phyloP scores from a whole-genome alignment of 2,113 vertebrate genomes.

The Indicator maculatus region DNA sequence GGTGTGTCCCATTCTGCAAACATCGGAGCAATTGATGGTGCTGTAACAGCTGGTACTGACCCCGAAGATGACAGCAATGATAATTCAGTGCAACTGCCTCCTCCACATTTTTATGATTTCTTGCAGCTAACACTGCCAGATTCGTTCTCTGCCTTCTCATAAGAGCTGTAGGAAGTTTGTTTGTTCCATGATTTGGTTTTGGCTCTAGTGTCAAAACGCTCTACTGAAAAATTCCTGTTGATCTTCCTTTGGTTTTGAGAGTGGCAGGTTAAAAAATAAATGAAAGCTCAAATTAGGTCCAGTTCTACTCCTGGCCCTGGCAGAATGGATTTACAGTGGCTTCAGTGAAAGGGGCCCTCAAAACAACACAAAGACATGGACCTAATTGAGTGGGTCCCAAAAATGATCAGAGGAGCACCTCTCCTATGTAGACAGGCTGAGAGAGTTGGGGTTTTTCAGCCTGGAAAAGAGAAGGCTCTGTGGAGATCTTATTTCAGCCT shows the following conservation, averaged over 20 bases:
- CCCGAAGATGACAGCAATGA: background rate
- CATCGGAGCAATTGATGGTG: background rate
- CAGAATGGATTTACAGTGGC: background rate
- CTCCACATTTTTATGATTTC: background rate
- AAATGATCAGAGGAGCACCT: too few species aligned
- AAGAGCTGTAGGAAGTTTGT: background rate
- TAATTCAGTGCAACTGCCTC: background rate
- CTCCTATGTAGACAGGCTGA: too few species aligned
- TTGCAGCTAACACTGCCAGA: background rate
- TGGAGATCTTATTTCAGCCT: too few species aligned
- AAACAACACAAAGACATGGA: too few species aligned
- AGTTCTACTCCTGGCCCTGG: background rate
- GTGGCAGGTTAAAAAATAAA: background rate
- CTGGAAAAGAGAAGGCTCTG: too few species aligned
- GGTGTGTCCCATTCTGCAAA: background rate
- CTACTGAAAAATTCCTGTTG: background rate
- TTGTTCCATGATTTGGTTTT: background rate
- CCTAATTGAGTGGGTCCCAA: too few species aligned
- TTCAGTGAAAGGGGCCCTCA: background rate
- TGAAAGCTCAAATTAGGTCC: background rate
- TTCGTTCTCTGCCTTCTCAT: background rate
- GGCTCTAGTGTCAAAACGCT: background rate
- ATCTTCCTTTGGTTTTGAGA: background rate
- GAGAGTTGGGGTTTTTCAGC: too few species aligned
- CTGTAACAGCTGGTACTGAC: background rate